A percentile compares a stretch with the other conserved stretches of the same genome.
Conservation (phyloP, 1,140 invertebrate species). For the Lepidotrigona ventralis region DNA sequence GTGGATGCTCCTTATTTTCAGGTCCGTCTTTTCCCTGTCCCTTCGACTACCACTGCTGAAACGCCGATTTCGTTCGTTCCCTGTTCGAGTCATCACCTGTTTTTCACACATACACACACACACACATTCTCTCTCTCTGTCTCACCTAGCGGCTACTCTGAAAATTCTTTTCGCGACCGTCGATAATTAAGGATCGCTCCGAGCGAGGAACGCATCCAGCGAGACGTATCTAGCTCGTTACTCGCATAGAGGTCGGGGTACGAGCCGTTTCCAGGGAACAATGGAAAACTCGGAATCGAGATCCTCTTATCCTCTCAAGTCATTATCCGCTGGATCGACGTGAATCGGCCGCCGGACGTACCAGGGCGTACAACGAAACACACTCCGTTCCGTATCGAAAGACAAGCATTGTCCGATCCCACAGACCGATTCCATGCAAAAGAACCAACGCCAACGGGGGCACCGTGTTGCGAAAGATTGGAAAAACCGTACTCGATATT, state of each 20-base stretch:
- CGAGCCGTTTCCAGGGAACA: not conserved
- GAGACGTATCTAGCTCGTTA: not conserved
- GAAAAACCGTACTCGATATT: constrained; percentile 8
- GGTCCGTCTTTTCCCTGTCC: constrained; percentile 5
- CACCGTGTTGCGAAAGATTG: not conserved
- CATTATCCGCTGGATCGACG: constrained; percentile 48
- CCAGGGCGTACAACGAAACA: not conserved
- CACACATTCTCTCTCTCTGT: not conserved
- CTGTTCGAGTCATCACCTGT: not conserved
- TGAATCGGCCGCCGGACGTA: not conserved
- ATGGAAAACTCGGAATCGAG: constrained; percentile 30
- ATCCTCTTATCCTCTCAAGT: constrained; percentile 73
- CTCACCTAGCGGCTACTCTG: not conserved
- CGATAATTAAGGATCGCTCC: not conserved
- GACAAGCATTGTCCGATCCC: constrained; percentile 34
- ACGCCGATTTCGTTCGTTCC: not conserved
- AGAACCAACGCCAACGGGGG: not conserved
- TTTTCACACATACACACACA: not conserved
- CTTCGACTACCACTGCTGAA: constrained; percentile 5
- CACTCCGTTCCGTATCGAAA: constrained; percentile 35
- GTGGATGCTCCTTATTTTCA: constrained; percentile 45
- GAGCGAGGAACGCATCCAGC: not conserved
- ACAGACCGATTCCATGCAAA: constrained; percentile 18
- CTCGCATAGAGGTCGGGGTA: not conserved
- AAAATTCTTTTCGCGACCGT: not conserved